A percentile compares a stretch with the other conserved stretches of the same genome.
Conservation (phyloP, 2,797 vertebrate species). For the Chiloscyllium punctatum region DNA sequence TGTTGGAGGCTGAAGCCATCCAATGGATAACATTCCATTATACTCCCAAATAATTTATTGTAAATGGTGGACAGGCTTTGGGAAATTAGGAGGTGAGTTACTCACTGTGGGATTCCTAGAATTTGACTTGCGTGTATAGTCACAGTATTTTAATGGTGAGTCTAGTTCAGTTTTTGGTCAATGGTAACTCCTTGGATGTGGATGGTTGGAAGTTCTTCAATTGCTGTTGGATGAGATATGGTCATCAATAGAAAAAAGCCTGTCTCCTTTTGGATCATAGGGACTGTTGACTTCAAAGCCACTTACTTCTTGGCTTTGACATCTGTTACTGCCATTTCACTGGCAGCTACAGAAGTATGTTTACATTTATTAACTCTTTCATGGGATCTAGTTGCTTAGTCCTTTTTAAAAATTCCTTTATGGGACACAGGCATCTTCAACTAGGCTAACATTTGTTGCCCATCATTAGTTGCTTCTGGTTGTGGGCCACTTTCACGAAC, state of each 20-base stretch:
- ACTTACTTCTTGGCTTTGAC: neutral
- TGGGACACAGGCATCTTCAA: too few species aligned
- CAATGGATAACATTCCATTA: too few species aligned
- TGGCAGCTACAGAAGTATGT: neutral
- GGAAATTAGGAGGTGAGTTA: too few species aligned
- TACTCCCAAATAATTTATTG: too few species aligned
- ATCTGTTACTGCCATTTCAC: neutral
- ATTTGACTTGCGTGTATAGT: too few species aligned
- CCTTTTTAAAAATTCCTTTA: neutral
- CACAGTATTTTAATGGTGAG: too few species aligned
- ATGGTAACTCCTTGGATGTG: too few species aligned
- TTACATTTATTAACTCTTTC: neutral
- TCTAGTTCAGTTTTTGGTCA: too few species aligned
- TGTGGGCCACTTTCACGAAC: neutral
- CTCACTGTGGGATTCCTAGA: too few species aligned
- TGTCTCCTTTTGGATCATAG: neutral
- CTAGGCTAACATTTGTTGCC: neutral
- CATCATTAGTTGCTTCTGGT: neutral
- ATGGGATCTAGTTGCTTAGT: too few species aligned
- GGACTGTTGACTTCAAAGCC: neutral
- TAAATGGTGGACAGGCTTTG: too few species aligned
- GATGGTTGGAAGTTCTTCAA: neutral
- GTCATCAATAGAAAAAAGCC: neutral
- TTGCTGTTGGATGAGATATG: neutral
- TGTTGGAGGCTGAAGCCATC: too few species aligned